Evolutionary conservation across 2,888 invertebrate species (phyloP).

Genomic region (Leucoptera coffeella): DNA sequence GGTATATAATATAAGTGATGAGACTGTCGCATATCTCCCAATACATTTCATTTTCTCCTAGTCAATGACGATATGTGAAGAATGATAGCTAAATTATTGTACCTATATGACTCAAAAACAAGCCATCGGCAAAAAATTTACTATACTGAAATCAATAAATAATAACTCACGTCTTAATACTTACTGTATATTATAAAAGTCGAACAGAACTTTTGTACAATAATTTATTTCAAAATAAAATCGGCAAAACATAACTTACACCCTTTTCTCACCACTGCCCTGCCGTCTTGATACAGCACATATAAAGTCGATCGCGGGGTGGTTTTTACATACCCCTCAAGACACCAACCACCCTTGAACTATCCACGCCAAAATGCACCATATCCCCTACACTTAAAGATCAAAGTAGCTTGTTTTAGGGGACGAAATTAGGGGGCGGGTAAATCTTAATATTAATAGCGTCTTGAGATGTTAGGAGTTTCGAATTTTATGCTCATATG

Average conservation of each 20-base stretch:
- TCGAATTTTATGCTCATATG: slow-evolving; percentile 32
- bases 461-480: slow-evolving; percentile 31
- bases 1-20: too few species aligned
- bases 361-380: slow-evolving; percentile 8
- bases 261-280: slow-evolving; percentile 9
- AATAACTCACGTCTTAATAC: too few species aligned
- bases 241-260: slow-evolving; percentile 9
- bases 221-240: too few species aligned
- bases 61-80: too few species aligned
- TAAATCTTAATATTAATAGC: slow-evolving; percentile 46
- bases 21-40: too few species aligned
- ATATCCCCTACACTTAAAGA: slow-evolving; percentile 4
- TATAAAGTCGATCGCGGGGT: slow-evolving; percentile 53
- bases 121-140: background rate
- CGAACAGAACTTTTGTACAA: too few species aligned
- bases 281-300: slow-evolving; percentile 44
- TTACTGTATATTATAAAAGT: too few species aligned
- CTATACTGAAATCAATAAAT: background rate
- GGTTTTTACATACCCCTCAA: slow-evolving; percentile 49
- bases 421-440: slow-evolving; percentile 7
- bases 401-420: background rate
- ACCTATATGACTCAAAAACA: too few species aligned
- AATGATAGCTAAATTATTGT: too few species aligned
- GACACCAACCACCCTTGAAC: slow-evolving; percentile 11
- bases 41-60: too few species aligned